Evolutionary conservation across 2,113 vertebrate genomes (phyloP), one percentile per base, ranked within the genome.

Genomic region (Myrmecophaga tridactyla): DNA sequence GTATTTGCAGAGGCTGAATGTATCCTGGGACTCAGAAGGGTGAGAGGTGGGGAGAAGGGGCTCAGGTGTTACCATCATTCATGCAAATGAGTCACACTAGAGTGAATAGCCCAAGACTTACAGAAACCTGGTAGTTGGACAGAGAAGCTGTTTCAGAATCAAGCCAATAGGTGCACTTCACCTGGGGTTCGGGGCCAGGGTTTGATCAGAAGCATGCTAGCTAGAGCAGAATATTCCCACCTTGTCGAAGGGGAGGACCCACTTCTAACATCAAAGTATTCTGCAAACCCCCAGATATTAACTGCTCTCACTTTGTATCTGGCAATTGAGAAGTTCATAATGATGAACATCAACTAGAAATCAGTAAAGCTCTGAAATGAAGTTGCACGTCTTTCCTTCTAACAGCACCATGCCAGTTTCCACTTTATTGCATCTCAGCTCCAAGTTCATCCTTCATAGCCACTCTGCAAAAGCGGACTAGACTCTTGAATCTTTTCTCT

Each of bases 71-170:
- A 48, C 88, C 29, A 31, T 48, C 23, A 46, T 63, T 69, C 70
- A 62, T 56, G 53, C 46, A 92, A 94, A 96, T 51, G 18, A 81
- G n/a, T 95, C 46, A 29, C 72, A 95, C 72, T 63, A 29, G 25
- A 18, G 34, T 31, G 53, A 85, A 84, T 43, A 56, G 70, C 39
- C 7, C 4, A 84, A 51, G 43, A 82, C 17, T 56, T 53, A 29
- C 21, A 62, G 73, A 94, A 86, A 80, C 51, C 77, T 48, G 70
- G 27, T 65, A 86, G 67, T 48, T 78, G 20, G 62, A 65, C 12
- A 39, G 43, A 65, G 41, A 60, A 29, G 23, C 31, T 21, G 56
- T 29, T 89, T 76, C 25, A 76, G 51, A 69, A 20, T 36, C 58
- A 60, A 84, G 17, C 23, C 86, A 31, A 48, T 23, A 75, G 12